These are phyloP conservation scores for Sycophaga agraensis DNA, from an alignment of 1,140 invertebrate species.

Conservation along the genomic window DNA sequence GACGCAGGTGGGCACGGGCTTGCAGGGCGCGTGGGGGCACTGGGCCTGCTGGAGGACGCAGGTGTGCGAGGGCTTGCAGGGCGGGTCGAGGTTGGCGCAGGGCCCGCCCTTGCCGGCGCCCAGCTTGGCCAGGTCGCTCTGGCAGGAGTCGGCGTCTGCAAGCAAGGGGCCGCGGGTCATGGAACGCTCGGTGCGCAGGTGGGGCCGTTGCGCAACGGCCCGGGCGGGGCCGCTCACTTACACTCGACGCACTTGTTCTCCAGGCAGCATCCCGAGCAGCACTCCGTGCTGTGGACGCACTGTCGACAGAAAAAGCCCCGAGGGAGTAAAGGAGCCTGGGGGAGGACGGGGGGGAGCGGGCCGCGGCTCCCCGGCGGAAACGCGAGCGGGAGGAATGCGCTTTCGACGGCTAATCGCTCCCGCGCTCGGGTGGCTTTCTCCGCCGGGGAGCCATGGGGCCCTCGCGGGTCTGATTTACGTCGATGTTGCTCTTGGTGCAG, in stretches of 20 bases:
- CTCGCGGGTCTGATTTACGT: conserved; percentile 18
- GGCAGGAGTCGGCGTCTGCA: conserved; percentile 28
- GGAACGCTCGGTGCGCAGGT: too few relatives aligned
- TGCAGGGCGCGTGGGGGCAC: conserved; percentile 21
- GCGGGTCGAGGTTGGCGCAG: conserved; percentile 28
- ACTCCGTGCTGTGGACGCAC: conserved; percentile 28
- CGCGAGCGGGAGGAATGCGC: too few relatives aligned
- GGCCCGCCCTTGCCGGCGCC: conserved; percentile 27
- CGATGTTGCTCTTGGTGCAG: conserved; percentile 16
- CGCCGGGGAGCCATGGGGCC: too few relatives aligned
- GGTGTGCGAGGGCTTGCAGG: conserved; percentile 15
- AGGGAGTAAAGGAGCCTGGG: too few relatives aligned
- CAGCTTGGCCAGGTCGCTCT: conserved; percentile 23
- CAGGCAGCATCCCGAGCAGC: conserved; percentile 28
- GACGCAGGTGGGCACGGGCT: conserved; percentile 26
- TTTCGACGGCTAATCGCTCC: too few relatives aligned
- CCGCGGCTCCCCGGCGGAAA: too few relatives aligned
- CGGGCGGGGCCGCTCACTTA: conserved; percentile 20
- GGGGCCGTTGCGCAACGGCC: too few relatives aligned
- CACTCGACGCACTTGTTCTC: conserved; percentile 28
- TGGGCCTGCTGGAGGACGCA: conserved; percentile 26
- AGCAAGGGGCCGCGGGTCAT: background rate
- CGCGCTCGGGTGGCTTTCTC: too few relatives aligned
- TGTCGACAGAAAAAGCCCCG: background rate
- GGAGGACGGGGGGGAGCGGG: too few relatives aligned